Conservation (phyloP, 2,888 invertebrate genomes). For the Sisyra nigra region DNA sequence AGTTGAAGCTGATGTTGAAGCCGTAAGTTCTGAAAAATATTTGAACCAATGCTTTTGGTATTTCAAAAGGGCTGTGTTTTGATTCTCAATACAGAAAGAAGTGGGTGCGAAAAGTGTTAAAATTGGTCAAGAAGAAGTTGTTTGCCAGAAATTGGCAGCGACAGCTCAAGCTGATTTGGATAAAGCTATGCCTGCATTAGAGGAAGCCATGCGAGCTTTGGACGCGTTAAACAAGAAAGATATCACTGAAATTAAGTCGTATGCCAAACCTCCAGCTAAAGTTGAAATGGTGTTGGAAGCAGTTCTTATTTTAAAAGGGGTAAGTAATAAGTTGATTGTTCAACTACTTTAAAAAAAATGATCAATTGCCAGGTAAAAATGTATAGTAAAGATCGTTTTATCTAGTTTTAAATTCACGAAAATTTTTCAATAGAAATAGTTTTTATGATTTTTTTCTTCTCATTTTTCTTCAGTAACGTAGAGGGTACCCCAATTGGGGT, state of each 20-base stretch:
- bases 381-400: too few species aligned
- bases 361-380: too few species aligned
- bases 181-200: conserved; percentile 72
- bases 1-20: conserved; percentile 57
- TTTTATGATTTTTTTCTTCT: too few species aligned
- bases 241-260: conserved; percentile 79
- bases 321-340: too few species aligned
- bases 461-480: too few species aligned
- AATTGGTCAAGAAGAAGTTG: conserved; percentile 64
- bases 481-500: too few species aligned
- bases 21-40: background rate
- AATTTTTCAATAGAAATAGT: too few species aligned
- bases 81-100: conserved; percentile 33
- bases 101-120: conserved; percentile 55
- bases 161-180: conserved; percentile 70
- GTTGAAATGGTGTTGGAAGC: conserved; percentile 86
- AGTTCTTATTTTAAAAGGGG: conserved; percentile 62
- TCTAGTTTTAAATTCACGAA: too few species aligned
- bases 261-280: conserved; percentile 70
- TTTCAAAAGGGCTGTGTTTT: background rate
- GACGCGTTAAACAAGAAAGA: conserved; percentile 74
- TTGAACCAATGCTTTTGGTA: background rate
- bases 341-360: too few species aligned
- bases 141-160: conserved; percentile 67
- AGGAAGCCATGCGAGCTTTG: conserved; percentile 65